Evolutionary conservation across 1,140 invertebrate genomes (phyloP).

Genomic region (Drosophila takahashii): DNA sequence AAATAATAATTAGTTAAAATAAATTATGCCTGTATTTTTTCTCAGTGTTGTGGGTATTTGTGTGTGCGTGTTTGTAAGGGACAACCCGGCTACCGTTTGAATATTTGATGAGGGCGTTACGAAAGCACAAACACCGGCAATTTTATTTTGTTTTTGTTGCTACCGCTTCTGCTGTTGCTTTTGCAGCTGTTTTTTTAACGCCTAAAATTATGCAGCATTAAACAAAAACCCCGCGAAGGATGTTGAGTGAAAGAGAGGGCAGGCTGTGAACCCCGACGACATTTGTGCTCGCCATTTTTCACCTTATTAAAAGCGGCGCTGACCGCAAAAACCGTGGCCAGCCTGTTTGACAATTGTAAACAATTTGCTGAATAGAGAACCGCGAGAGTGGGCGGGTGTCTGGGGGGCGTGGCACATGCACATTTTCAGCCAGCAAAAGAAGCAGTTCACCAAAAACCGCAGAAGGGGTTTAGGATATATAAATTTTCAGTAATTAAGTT

Average conservation of each 20-base stretch:
- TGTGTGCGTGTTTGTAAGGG: slow-evolving; percentile 32
- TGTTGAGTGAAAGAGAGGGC: slow-evolving; percentile 13
- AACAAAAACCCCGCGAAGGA: slow-evolving; percentile 55
- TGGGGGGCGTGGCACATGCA: slow-evolving; percentile 34
- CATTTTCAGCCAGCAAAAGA: slow-evolving; percentile 17
- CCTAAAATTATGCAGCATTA: slow-evolving; percentile 82
- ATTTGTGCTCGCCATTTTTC: slow-evolving; percentile 62
- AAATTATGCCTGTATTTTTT: too few species aligned
- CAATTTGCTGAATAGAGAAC: slow-evolving; percentile 47
- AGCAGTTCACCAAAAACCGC: slow-evolving; percentile 29
- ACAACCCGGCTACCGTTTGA: slow-evolving; percentile 69
- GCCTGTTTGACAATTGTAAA: slow-evolving; percentile 53
- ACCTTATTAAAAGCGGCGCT: slow-evolving; percentile 60
- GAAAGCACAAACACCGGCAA: slow-evolving; percentile 68
- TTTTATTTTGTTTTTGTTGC: slow-evolving; percentile 59
- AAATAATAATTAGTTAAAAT: too few species aligned
- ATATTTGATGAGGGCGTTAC: slow-evolving; percentile 78
- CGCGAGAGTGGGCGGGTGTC: slow-evolving; percentile 17
- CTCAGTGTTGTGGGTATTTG: slow-evolving; percentile 26
- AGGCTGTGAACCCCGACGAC: slow-evolving; percentile 29
- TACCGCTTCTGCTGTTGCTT: slow-evolving; percentile 29
- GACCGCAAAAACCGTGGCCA: slow-evolving; percentile 56
- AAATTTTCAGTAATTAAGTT: slow-evolving; percentile 47
- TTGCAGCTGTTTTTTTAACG: slow-evolving; percentile 68
- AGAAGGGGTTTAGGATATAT: slow-evolving; percentile 26